Evolutionary conservation across 1,140 invertebrate genomes (phyloP).

Genomic region (Drosophila serrata): DNA sequence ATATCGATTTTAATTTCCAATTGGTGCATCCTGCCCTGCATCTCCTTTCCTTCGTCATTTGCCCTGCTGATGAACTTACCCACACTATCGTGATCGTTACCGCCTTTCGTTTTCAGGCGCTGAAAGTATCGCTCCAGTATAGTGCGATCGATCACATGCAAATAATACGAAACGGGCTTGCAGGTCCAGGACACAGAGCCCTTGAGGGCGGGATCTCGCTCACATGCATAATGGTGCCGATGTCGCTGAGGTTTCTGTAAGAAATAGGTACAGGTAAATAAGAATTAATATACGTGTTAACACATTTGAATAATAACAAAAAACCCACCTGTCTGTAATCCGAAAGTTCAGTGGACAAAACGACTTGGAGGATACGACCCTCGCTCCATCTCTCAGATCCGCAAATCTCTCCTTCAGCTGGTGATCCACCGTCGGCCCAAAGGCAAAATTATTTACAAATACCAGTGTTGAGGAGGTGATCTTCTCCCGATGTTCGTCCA

Average conservation of each 20-base stretch:
- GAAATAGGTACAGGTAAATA: neutral
- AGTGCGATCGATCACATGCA: conserved; percentile 98
- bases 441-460: conserved; percentile 99
- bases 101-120: conserved; percentile 94
- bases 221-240: conserved; percentile 99
- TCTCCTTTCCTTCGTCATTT: neutral
- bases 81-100: conserved; percentile 87
- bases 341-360: conserved; percentile 99
- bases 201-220: conserved; percentile 97
- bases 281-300: no score
- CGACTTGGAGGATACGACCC: conserved; percentile 99
- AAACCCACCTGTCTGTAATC: conserved; percentile 96
- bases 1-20: conserved; percentile 19
- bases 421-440: conserved; percentile 98
- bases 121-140: conserved; percentile 98
- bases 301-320: no score
- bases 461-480: conserved; percentile 97
- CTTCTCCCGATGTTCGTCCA: conserved; percentile 95
- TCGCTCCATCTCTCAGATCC: conserved; percentile 97
- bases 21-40: conserved; percentile 6
- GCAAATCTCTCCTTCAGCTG: conserved; percentile 98
- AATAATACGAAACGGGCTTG: conserved; percentile 98
- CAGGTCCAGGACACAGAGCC: conserved; percentile 99
- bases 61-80: conserved; percentile 69
- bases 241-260: conserved; percentile 91